Percentiles rank a stretch among this genome's conserved stretches.
These are phyloP conservation scores for Eubasilissa regina DNA, from an alignment of 1,140 invertebrate species.

Conservation along the genomic window DNA sequence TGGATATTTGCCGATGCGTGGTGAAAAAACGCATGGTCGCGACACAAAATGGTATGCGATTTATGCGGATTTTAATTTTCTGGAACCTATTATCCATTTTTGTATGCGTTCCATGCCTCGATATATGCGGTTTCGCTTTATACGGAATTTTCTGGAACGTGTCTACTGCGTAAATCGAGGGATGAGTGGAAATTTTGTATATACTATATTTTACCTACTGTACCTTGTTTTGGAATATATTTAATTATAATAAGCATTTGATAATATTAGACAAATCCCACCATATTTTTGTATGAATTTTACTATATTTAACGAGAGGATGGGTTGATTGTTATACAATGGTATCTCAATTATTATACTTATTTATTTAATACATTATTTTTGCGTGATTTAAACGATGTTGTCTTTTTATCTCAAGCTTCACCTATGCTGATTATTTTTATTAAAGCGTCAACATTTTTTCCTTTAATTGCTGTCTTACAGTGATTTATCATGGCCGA, in stretches of 20 bases:
- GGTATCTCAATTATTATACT: neutral
- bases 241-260: neutral
- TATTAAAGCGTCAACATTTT: slow-evolving; percentile 68
- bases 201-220: neutral
- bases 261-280: neutral
- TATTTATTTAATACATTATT: slow-evolving; percentile 27
- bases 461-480: slow-evolving; percentile 66
- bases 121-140: too few relatives aligned
- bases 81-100: too few relatives aligned
- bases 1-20: too few relatives aligned
- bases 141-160: too few relatives aligned
- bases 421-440: slow-evolving; percentile 69
- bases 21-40: too few relatives aligned
- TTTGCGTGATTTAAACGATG: neutral
- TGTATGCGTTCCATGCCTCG: too few relatives aligned
- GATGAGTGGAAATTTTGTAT: neutral
- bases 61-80: too few relatives aligned
- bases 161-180: too few relatives aligned
- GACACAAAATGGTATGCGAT: too few relatives aligned
- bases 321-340: neutral
- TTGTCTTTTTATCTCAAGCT: slow-evolving; percentile 56
- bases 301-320: neutral
- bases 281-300: slow-evolving; percentile 1
- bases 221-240: neutral
- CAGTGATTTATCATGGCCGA: slow-evolving; percentile 68